These are phyloP conservation scores for human (Homo sapiens) DNA, from an alignment of 2,113 vertebrate species.

Conservation along the genomic window GRCh38 chr3:33383501-33384000, in stretches of 20 bases:
- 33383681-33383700: not conserved
- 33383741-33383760: not conserved
- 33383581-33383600: not conserved
- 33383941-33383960: not conserved
- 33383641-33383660: not conserved
- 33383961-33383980: not conserved
- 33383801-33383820: not conserved
- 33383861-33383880: not conserved
- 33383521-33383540: not conserved
- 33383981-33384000: slow-evolving; percentile 91
- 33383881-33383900: not conserved
- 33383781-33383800: not conserved
- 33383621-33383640: not conserved
- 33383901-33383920: not conserved
- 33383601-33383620: not conserved
- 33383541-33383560: not conserved
- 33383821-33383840: too few relatives aligned
- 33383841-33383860: too few relatives aligned
- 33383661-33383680: not conserved
- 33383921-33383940: not conserved
- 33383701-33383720: not conserved
- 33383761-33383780: not conserved
- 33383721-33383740: not conserved
- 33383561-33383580: not conserved
- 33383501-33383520: not conserved